Percentiles rank a stretch among this genome's conserved stretches.
Evolutionary conservation across 1,140 invertebrate genomes (phyloP).

Genomic region (Calephelis nemesis): DNA sequence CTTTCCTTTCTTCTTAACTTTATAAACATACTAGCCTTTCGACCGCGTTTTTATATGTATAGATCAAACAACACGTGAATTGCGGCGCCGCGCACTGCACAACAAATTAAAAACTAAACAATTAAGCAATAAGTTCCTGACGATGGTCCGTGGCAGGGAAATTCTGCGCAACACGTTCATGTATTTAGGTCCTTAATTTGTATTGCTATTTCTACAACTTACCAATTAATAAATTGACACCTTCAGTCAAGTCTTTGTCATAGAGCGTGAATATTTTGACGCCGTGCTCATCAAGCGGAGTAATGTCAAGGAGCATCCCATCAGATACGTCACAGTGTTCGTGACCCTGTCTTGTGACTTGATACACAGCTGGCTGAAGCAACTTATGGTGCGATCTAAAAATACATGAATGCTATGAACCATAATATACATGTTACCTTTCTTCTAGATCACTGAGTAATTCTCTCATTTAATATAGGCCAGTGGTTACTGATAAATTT

Average conservation of each 20-base stretch:
- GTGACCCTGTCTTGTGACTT: constrained; percentile 83
- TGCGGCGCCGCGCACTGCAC: too few relatives aligned
- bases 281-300: constrained; percentile 81
- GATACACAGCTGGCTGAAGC: constrained; percentile 81
- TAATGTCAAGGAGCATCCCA: constrained; percentile 83
- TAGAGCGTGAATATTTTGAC: constrained; percentile 83
- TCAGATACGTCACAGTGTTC: constrained; percentile 84
- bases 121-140: too few relatives aligned
- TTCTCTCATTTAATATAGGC: constrained; percentile 26
- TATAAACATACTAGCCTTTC: too few relatives aligned
- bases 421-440: neutral
- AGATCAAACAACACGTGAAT: too few relatives aligned
- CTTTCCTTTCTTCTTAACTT: too few relatives aligned
- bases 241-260: constrained; percentile 85
- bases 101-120: too few relatives aligned
- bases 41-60: too few relatives aligned
- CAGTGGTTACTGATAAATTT: constrained; percentile 20
- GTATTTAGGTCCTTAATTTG: too few relatives aligned
- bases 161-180: too few relatives aligned
- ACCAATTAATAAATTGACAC: constrained; percentile 85
- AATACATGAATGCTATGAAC: constrained; percentile 32
- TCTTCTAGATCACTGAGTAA: constrained; percentile 35
- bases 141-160: too few relatives aligned
- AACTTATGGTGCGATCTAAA: constrained; percentile 67
- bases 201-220: constrained; percentile 2